These are phyloP conservation scores for Drosophila prolongata DNA, from an alignment of 2,888 invertebrate genomes.

Conservation along the genomic window DNA sequence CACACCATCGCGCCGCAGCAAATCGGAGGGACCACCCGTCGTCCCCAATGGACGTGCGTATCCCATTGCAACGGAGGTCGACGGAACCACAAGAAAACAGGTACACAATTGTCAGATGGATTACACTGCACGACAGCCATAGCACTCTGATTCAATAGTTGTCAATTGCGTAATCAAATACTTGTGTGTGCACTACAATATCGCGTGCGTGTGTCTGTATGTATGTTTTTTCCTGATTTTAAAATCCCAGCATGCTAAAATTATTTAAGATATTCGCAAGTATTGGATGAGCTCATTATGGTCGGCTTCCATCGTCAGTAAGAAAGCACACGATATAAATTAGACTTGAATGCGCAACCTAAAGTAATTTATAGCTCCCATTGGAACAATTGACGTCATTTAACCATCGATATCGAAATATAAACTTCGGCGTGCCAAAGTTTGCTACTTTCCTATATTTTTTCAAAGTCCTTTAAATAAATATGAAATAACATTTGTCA, in stretches of 20 bases:
- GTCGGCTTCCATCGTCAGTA: too few relatives aligned
- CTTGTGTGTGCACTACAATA: conserved; percentile 7
- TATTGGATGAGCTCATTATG: neutral
- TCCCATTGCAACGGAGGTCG: conserved; percentile 82
- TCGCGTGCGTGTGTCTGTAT: conserved; percentile 8
- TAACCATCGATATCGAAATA: too few relatives aligned
- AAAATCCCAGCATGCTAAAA: conserved; percentile 13
- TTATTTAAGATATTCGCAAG: neutral
- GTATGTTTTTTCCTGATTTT: conserved; percentile 12
- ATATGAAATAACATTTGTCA: too few relatives aligned
- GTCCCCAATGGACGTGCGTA: conserved; percentile 84
- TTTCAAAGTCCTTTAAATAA: too few relatives aligned
- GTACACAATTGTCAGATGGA: conserved; percentile 74
- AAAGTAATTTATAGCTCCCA: too few relatives aligned
- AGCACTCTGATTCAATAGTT: conserved; percentile 24
- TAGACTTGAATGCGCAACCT: too few relatives aligned
- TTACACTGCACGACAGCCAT: conserved; percentile 22
- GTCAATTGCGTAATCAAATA: conserved; percentile 18
- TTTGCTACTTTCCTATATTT: too few relatives aligned
- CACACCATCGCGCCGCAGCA: conserved; percentile 90
- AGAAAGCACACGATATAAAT: too few relatives aligned
- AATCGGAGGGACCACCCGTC: conserved; percentile 90
- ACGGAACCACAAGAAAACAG: conserved; percentile 84
- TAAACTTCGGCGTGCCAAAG: too few relatives aligned
- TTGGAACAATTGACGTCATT: too few relatives aligned